These are phyloP conservation scores for Mactra quadrangularis DNA, from an alignment of 1,140 invertebrate genomes.

Conservation along the genomic window DNA sequence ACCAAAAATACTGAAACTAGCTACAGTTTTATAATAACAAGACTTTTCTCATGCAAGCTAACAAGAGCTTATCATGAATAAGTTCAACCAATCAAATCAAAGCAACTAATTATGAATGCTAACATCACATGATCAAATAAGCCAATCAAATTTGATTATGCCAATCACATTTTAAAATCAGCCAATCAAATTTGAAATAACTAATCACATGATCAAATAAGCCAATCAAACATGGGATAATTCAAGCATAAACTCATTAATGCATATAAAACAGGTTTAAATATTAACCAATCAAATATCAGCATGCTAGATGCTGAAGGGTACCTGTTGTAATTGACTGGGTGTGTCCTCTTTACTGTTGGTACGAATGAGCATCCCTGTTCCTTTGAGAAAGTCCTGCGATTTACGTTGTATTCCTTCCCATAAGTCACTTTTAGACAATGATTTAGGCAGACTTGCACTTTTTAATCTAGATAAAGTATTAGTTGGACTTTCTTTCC, in stretches of 20 bases:
- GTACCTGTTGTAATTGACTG: slow-evolving; percentile 72
- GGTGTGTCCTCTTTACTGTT: slow-evolving; percentile 77
- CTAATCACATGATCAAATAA: too few species aligned
- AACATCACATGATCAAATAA: too few species aligned
- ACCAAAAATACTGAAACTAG: too few species aligned
- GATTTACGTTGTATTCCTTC: slow-evolving; percentile 80
- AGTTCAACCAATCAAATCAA: too few species aligned
- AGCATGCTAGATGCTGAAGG: slow-evolving; percentile 51
- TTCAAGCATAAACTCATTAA: background rate
- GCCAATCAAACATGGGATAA: too few species aligned
- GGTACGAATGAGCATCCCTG: slow-evolving; percentile 72
- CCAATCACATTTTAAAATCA: too few species aligned
- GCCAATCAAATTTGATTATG: too few species aligned
- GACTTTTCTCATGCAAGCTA: too few species aligned
- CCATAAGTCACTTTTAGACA: slow-evolving; percentile 72
- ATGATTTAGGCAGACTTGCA: slow-evolving; percentile 77
- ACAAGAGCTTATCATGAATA: too few species aligned
- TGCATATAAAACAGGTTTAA: background rate
- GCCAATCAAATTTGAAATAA: too few species aligned
- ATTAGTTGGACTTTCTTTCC: slow-evolving; percentile 69
- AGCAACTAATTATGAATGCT: too few species aligned
- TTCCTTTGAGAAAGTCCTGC: slow-evolving; percentile 78
- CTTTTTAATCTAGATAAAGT: slow-evolving; percentile 74
- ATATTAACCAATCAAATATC: slow-evolving; percentile 57
- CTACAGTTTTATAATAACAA: too few species aligned